Evolutionary conservation across 2,888 invertebrate genomes (phyloP).

Genomic region (Drosophila conformis): DNA sequence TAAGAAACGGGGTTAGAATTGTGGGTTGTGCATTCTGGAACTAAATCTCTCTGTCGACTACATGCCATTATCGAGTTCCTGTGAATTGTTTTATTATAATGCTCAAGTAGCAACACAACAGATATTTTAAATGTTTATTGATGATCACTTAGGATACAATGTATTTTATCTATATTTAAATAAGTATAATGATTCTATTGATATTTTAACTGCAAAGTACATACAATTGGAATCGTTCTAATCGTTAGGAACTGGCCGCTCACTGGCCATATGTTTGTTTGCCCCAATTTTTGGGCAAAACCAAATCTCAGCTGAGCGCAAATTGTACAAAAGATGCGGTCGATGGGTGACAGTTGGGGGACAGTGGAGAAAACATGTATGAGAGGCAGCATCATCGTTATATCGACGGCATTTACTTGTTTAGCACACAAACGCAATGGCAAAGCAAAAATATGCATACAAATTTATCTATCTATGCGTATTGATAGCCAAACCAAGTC

Average conservation of each 20-base stretch:
- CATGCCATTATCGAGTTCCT: constrained; percentile 12
- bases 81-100: constrained; percentile 26
- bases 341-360: neutral
- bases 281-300: constrained; percentile 46
- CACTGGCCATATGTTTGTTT: constrained; percentile 8
- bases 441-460: constrained; percentile 78
- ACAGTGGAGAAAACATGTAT: constrained; percentile 23
- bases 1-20: constrained; percentile 43
- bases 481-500: constrained; percentile 64
- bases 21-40: constrained; percentile 9
- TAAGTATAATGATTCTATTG: neutral
- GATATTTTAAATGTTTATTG: neutral
- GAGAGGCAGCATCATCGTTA: constrained; percentile 65
- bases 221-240: constrained; percentile 11
- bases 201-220: constrained; percentile 2
- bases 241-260: constrained; percentile 15
- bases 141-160: neutral
- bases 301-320: constrained; percentile 67
- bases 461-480: constrained; percentile 71
- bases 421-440: constrained; percentile 79
- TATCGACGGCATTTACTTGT: constrained; percentile 78
- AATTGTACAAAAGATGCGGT: constrained; percentile 12
- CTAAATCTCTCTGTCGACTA: constrained; percentile 11
- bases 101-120: constrained; percentile 12
- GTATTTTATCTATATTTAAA: neutral